Conservation (phyloP, 2,113 vertebrate genomes). For the Pelecanus crispus region DNA sequence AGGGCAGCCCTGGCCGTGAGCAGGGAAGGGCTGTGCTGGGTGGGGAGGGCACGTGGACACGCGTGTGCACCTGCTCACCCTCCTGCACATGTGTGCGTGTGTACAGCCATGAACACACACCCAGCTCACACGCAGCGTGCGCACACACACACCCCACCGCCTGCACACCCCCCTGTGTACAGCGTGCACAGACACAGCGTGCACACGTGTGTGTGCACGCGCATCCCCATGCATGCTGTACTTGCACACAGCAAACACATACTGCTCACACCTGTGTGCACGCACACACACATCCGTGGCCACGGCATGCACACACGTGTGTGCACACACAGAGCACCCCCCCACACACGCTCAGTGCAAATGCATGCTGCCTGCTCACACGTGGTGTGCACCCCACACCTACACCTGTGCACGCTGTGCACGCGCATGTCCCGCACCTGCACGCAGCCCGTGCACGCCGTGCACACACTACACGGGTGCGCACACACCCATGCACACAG, state of each 20-base stretch:
- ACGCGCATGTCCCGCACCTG: neutral
- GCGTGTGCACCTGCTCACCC: neutral
- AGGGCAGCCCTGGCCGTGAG: no score
- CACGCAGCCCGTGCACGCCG: neutral
- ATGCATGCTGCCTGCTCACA: neutral
- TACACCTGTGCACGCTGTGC: no score
- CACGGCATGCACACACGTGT: neutral
- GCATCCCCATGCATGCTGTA: neutral
- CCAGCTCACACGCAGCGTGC: neutral
- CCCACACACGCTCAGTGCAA: neutral
- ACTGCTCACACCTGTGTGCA: neutral
- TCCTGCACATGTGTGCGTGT: no score
- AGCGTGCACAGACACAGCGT: neutral
- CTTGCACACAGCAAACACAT: neutral
- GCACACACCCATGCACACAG: no score
- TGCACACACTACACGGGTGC: neutral
- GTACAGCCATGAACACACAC: neutral
- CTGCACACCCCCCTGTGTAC: neutral
- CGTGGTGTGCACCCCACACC: neutral
- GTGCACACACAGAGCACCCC: no score
- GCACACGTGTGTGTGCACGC: neutral
- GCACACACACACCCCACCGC: no score
- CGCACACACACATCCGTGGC: no score
- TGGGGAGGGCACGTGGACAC: neutral
- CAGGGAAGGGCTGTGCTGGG: neutral